Percentiles rank a stretch among this genome's conserved stretches.
These are phyloP conservation scores for Apis florea DNA, from an alignment of 1,140 invertebrate species.

Conservation along the genomic window DNA sequence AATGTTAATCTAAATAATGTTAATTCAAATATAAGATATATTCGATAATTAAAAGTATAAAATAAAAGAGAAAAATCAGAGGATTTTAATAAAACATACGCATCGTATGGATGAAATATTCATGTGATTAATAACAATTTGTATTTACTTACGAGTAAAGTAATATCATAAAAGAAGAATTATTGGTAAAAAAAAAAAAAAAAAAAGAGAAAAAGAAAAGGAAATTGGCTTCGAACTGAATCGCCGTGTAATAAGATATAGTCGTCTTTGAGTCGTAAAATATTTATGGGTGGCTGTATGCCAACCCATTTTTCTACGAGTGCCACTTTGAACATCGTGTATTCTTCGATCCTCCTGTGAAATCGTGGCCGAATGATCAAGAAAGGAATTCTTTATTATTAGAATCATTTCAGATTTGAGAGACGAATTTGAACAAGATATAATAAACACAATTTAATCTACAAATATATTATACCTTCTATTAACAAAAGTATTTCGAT, in stretches of 20 bases:
- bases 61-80: no score
- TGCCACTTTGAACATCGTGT: constrained; percentile 7
- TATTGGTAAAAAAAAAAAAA: not conserved
- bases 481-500: not conserved
- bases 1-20: no score
- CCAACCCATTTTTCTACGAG: constrained; percentile 20
- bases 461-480: not conserved
- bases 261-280: constrained; percentile 6
- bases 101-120: not conserved
- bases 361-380: constrained; percentile 12
- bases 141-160: not conserved
- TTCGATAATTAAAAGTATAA: no score
- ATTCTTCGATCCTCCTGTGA: constrained; percentile 12
- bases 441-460: not conserved
- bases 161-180: not conserved
- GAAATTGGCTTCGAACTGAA: not conserved
- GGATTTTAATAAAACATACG: no score
- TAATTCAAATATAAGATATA: no score
- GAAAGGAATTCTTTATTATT: constrained; percentile 15
- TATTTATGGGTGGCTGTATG: constrained; percentile 9
- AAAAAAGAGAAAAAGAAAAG: no score
- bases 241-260: constrained; percentile 17
- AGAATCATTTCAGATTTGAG: not conserved
- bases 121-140: no score
- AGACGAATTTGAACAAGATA: not conserved